A percentile compares a stretch with the other conserved stretches of the same genome.
phyloP scores from a whole-genome alignment of 2,113 vertebrate species.

The Sterna hirundo region DNA sequence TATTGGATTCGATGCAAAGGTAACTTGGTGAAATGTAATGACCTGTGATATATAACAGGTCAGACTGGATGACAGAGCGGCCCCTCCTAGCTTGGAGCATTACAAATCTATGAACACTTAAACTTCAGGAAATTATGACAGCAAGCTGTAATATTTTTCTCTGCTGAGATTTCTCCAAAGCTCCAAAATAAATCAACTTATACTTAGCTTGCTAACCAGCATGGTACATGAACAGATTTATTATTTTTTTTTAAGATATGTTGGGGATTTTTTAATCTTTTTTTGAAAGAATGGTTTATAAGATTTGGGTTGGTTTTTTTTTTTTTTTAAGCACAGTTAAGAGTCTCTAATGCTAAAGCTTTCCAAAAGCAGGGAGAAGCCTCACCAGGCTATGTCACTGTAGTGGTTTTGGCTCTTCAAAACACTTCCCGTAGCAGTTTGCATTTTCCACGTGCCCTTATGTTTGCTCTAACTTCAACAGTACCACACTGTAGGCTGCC shows the following conservation, averaged over 20 bases:
- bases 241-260: neutral
- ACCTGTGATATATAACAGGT: slow-evolving; percentile 44
- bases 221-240: neutral
- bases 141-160: slow-evolving; percentile 24
- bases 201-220: neutral
- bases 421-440: neutral
- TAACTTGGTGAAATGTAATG: slow-evolving; percentile 55
- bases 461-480: neutral
- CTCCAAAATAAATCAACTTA: slow-evolving; percentile 17
- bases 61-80: slow-evolving; percentile 10
- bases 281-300: neutral
- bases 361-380: neutral
- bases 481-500: neutral
- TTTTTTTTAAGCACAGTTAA: neutral
- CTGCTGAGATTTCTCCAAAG: neutral
- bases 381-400: neutral
- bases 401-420: neutral
- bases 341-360: neutral
- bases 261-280: neutral
- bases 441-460: neutral
- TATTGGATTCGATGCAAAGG: neutral
- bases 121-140: slow-evolving; percentile 19
- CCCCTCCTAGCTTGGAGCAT: neutral
- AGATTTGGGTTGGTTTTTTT: neutral
- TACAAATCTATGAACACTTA: slow-evolving; percentile 23